phyloP scores from a whole-genome alignment of 2,888 invertebrate genomes.

The Pristionchus entomophagus region DNA sequence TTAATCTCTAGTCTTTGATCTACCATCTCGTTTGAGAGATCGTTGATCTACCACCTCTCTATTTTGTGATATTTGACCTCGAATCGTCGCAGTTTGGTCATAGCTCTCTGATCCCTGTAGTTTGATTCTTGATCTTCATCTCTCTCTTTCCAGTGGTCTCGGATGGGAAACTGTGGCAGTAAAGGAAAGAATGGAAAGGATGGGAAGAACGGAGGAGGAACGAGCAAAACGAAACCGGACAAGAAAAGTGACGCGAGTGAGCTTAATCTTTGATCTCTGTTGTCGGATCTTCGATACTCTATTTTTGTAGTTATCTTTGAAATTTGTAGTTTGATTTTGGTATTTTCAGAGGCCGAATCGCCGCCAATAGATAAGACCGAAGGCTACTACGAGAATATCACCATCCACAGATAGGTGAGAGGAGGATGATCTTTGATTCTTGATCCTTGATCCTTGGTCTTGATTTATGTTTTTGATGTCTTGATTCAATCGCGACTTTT shows the following conservation, averaged over 20 bases:
- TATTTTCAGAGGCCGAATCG: background rate
- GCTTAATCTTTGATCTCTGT: background rate
- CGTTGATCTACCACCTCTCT: too few species aligned
- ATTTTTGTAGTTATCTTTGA: too few species aligned
- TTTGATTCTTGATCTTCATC: too few species aligned
- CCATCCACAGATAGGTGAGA: constrained; percentile 24
- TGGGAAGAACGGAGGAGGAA: background rate
- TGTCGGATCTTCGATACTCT: too few species aligned
- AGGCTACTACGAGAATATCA: constrained; percentile 9
- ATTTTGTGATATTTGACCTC: background rate
- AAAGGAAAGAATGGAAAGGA: background rate
- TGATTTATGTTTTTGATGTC: too few species aligned
- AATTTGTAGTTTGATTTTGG: too few species aligned
- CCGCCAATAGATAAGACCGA: background rate
- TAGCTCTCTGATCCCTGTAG: background rate
- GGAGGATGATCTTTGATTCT: background rate
- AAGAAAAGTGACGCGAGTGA: background rate
- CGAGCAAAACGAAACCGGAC: background rate
- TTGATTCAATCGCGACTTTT: too few species aligned
- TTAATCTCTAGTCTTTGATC: too few species aligned
- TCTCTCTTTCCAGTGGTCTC: too few species aligned
- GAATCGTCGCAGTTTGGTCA: background rate
- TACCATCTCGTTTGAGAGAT: too few species aligned
- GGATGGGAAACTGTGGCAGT: constrained; percentile 9
- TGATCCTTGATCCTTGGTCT: too few species aligned